Conservation (phyloP, 1,140 invertebrate genomes). For the Phymorhynchus buccinoides region DNA sequence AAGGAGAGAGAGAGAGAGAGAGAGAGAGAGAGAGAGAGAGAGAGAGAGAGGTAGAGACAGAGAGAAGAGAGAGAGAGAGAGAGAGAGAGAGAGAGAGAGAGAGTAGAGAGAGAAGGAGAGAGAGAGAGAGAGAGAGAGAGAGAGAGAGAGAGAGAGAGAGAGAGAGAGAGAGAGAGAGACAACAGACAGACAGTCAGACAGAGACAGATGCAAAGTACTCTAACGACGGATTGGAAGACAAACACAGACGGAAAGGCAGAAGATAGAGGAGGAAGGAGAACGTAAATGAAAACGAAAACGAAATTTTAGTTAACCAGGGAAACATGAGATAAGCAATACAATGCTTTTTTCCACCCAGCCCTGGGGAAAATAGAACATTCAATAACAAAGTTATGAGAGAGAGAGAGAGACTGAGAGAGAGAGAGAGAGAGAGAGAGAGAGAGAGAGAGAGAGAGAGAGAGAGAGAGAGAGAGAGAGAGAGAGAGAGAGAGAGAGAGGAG, state of each 20-base stretch:
- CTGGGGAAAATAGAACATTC: too few relatives aligned
- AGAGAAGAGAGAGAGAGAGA: background rate
- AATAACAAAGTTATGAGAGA: background rate
- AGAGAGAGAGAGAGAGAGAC: background rate
- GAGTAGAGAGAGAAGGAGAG: background rate
- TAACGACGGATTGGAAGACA: background rate
- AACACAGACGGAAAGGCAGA: background rate
- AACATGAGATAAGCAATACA: too few relatives aligned
- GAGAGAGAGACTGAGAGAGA: background rate
- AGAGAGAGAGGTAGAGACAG: background rate
- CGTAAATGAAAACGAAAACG: too few relatives aligned
- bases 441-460: constrained; percentile 20
- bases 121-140: background rate
- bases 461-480: constrained; percentile 13
- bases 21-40: background rate
- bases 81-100: background rate
- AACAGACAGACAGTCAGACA: background rate
- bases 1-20: background rate
- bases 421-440: constrained; percentile 6
- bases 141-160: background rate
- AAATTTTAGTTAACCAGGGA: too few relatives aligned
- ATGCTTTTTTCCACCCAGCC: too few relatives aligned
- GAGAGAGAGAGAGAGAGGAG: constrained; percentile 8
- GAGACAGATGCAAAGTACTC: background rate
- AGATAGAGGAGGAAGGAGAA: too few relatives aligned